phyloP scores from a whole-genome alignment of 1,140 invertebrate species.

The Meloidogyne hapla region DNA sequence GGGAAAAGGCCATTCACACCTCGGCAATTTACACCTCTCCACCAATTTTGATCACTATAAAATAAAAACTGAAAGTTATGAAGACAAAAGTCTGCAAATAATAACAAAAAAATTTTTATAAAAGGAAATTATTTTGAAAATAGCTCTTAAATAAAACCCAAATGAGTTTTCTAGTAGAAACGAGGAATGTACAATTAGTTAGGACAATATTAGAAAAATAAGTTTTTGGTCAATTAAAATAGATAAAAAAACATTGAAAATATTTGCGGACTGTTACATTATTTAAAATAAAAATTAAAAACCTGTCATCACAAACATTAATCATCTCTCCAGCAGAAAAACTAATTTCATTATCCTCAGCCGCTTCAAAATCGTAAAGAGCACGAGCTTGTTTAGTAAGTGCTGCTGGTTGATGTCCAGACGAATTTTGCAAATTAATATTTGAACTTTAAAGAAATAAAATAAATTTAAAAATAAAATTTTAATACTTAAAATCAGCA shows the following conservation, averaged over 20 bases:
- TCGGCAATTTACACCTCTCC: constrained; percentile 88
- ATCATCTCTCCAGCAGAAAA: constrained; percentile 89
- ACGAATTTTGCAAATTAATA: constrained; percentile 28
- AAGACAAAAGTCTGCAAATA: no score
- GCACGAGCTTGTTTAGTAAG: constrained; percentile 73
- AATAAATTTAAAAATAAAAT: neutral
- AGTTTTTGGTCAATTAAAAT: no score
- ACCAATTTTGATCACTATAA: constrained; percentile 92
- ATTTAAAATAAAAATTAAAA: constrained; percentile 61
- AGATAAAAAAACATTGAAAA: no score
- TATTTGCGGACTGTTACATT: no score
- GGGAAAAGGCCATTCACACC: constrained; percentile 78
- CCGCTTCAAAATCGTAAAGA: constrained; percentile 97
- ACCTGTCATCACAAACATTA: constrained; percentile 72
- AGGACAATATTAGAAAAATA: no score
- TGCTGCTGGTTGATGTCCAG: constrained; percentile 38
- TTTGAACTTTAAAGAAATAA: constrained; percentile 21
- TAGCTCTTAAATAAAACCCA: no score
- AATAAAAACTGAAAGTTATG: no score
- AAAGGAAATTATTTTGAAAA: no score
- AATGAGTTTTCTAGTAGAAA: no score
- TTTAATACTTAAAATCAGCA: neutral
- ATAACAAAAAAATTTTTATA: no score
- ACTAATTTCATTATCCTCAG: constrained; percentile 95
- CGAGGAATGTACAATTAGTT: no score